phyloP scores from a whole-genome alignment of 2,797 vertebrate genomes.

The Hoplostethus mediterraneus region DNA sequence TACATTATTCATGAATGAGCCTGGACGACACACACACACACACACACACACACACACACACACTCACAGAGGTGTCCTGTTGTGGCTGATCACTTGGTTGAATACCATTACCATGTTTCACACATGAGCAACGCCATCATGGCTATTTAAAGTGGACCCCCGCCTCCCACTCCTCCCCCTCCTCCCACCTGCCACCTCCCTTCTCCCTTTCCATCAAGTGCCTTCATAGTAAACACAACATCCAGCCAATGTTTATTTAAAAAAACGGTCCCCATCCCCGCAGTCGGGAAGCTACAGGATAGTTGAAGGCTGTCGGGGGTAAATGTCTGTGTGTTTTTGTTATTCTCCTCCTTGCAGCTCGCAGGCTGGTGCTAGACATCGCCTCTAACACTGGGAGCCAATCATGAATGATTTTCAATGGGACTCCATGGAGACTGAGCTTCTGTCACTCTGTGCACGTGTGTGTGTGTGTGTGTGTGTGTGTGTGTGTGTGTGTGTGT shows the following conservation, averaged over 20 bases:
- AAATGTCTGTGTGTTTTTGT: constrained; percentile 53
- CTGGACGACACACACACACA: constrained; percentile 8
- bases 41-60: constrained; percentile 29
- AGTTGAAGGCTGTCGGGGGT: constrained; percentile 43
- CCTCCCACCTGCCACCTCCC: not conserved
- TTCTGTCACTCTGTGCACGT: constrained; percentile 19
- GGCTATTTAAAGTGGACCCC: constrained; percentile 55
- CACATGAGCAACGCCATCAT: constrained; percentile 63
- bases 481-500: constrained; percentile 9
- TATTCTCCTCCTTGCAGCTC: constrained; percentile 45
- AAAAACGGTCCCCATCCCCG: not conserved
- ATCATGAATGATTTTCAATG: constrained; percentile 55
- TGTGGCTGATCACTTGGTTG: constrained; percentile 65
- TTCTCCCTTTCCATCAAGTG: constrained; percentile 40
- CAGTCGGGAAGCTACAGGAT: not conserved
- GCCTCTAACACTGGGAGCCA: constrained; percentile 56
- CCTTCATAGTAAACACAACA: constrained; percentile 23
- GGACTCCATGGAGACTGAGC: constrained; percentile 34
- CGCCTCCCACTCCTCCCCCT: constrained; percentile 13
- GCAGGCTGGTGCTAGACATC: constrained; percentile 44
- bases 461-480: constrained; percentile 11
- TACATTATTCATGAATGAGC: constrained; percentile 66
- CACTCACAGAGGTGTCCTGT: constrained; percentile 50
- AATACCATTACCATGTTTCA: constrained; percentile 73
- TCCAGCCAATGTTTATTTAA: constrained; percentile 38